Conservation (phyloP, 2,797 vertebrate species). For the Okamejei kenojei region DNA sequence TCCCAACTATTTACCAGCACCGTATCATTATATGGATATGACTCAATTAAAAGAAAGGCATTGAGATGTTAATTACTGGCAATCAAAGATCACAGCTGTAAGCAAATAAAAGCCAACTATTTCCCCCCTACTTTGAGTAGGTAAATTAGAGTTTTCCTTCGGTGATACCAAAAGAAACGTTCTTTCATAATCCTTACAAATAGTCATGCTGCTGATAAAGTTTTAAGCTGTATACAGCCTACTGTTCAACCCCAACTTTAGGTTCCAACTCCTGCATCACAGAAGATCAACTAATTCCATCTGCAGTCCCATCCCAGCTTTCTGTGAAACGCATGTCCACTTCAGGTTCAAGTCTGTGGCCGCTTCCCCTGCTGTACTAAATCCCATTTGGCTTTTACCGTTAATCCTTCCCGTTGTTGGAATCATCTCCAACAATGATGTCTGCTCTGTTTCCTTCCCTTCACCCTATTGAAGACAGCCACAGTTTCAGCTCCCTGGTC, state of each 20-base stretch:
- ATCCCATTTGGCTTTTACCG: too few species aligned
- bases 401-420: too few species aligned
- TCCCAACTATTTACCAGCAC: constrained; percentile 13
- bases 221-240: not conserved
- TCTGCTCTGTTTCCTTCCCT: too few species aligned
- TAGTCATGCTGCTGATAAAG: not conserved
- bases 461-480: too few species aligned
- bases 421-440: too few species aligned
- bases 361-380: too few species aligned
- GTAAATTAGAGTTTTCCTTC: not conserved
- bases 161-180: not conserved
- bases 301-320: not conserved
- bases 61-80: constrained; percentile 13
- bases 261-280: not conserved
- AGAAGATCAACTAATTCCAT: not conserved
- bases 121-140: not conserved
- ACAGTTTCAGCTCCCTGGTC: too few species aligned
- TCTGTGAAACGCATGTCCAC: not conserved
- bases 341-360: not conserved
- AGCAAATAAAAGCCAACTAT: constrained; percentile 17
- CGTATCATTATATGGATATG: constrained; percentile 25
- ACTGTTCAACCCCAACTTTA: not conserved
- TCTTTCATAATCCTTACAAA: not conserved
- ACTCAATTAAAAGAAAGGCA: constrained; percentile 21
- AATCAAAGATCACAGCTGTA: constrained; percentile 4